Evolutionary conservation across 2,888 invertebrate genomes (phyloP).

Genomic region (Chrysolina oricalcia): DNA sequence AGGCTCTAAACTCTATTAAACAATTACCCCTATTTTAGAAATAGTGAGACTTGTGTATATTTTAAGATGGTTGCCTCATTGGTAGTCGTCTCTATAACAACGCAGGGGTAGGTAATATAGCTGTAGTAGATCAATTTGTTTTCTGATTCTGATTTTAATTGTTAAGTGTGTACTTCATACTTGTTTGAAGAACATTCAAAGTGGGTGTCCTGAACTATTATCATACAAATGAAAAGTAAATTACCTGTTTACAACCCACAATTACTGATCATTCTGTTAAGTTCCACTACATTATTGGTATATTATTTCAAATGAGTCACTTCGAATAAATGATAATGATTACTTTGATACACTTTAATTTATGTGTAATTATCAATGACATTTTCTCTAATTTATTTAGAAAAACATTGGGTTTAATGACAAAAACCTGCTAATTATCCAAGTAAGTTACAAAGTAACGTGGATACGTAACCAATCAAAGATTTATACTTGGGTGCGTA

Average conservation of each 20-base stretch:
- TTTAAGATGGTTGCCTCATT: too few species aligned
- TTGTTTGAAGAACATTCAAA: too few species aligned
- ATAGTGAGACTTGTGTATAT: too few species aligned
- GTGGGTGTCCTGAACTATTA: too few species aligned
- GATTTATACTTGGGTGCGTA: conserved; percentile 7
- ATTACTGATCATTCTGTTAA: not conserved
- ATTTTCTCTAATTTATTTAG: not conserved
- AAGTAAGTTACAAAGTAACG: conserved; percentile 2
- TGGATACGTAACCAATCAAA: conserved; percentile 10
- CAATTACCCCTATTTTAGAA: too few species aligned
- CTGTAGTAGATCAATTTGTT: too few species aligned
- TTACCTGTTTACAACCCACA: not conserved
- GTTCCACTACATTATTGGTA: not conserved
- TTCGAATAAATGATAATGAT: not conserved
- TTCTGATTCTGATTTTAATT: too few species aligned
- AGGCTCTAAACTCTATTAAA: too few species aligned
- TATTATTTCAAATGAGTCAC: not conserved
- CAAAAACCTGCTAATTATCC: not conserved
- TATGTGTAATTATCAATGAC: not conserved
- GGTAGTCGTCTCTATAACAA: too few species aligned
- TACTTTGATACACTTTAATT: not conserved
- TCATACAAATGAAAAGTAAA: too few species aligned
- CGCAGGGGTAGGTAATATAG: too few species aligned
- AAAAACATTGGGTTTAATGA: not conserved
- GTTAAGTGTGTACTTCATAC: too few species aligned